These are phyloP conservation scores for Plagodis dolabraria DNA, from an alignment of 2,888 invertebrate genomes.

Conservation along the genomic window DNA sequence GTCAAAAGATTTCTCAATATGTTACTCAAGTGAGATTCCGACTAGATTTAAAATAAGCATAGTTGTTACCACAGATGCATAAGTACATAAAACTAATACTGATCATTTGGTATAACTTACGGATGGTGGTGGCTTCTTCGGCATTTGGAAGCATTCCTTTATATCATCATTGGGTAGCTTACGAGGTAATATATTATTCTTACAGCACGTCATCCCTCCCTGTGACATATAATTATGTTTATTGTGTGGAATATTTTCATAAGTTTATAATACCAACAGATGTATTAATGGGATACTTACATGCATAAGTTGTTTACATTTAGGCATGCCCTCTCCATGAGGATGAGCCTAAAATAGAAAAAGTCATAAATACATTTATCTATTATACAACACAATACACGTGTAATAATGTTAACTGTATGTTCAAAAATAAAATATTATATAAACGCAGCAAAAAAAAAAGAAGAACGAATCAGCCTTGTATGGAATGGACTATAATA, in stretches of 20 bases:
- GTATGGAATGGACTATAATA: no score
- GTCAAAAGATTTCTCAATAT: no score
- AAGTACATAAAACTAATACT: no score
- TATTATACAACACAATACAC: no score
- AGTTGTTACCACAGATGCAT: no score
- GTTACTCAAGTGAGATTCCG: no score
- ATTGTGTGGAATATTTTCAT: neutral
- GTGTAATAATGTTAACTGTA: no score
- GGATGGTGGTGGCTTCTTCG: slow-evolving; percentile 26
- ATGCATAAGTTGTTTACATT: slow-evolving; percentile 29
- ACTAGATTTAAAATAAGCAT: neutral
- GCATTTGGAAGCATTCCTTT: slow-evolving; percentile 37
- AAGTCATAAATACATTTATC: neutral
- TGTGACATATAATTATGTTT: slow-evolving; percentile 6
- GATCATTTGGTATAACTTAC: slow-evolving; percentile 26
- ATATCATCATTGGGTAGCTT: slow-evolving; percentile 6
- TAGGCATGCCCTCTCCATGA: slow-evolving; percentile 13
- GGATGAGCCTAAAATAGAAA: slow-evolving; percentile 27
- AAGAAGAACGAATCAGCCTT: no score
- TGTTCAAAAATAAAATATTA: no score
- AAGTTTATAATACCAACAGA: neutral
- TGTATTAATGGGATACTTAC: slow-evolving; percentile 28
- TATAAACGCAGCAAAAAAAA: no score
- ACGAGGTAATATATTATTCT: slow-evolving; percentile 9
- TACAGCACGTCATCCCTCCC: slow-evolving; percentile 35